phyloP scores from a whole-genome alignment of 2,888 invertebrate species.

The Leptinotarsa peninsularis region DNA sequence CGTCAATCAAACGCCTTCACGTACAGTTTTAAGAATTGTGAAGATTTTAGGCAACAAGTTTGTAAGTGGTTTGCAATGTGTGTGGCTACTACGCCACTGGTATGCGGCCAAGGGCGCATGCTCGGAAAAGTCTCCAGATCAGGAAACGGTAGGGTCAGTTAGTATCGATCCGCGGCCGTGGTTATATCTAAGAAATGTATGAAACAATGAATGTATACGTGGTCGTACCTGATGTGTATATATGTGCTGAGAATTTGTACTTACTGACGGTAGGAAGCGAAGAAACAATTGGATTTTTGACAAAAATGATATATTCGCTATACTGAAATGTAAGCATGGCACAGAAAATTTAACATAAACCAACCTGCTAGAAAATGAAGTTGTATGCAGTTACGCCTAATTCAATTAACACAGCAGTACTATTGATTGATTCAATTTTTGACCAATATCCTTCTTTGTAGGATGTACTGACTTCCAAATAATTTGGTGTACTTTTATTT shows the following conservation, averaged over 20 bases:
- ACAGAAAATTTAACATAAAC: background rate
- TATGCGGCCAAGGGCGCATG: too few relatives aligned
- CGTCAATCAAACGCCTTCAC: background rate
- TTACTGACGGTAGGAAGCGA: background rate
- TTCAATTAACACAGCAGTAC: background rate
- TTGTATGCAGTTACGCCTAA: background rate
- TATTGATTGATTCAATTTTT: too few relatives aligned
- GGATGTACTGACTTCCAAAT: too few relatives aligned
- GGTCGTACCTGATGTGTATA: too few relatives aligned
- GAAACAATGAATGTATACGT: background rate
- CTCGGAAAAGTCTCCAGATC: too few relatives aligned
- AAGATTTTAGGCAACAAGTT: background rate
- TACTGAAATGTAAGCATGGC: slow-evolving; percentile 5
- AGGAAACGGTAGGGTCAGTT: too few relatives aligned
- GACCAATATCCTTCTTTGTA: too few relatives aligned
- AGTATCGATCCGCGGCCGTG: too few relatives aligned
- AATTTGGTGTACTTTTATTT: too few relatives aligned
- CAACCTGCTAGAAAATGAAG: background rate
- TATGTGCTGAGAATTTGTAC: too few relatives aligned
- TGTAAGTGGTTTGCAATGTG: background rate
- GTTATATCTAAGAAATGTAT: too few relatives aligned
- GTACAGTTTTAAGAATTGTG: background rate
- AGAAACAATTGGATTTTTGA: background rate
- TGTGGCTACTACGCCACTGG: too few relatives aligned
- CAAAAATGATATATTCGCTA: background rate